These are phyloP conservation scores for Mystacides longicornis DNA, from an alignment of 2,888 invertebrate species.

Conservation along the genomic window DNA sequence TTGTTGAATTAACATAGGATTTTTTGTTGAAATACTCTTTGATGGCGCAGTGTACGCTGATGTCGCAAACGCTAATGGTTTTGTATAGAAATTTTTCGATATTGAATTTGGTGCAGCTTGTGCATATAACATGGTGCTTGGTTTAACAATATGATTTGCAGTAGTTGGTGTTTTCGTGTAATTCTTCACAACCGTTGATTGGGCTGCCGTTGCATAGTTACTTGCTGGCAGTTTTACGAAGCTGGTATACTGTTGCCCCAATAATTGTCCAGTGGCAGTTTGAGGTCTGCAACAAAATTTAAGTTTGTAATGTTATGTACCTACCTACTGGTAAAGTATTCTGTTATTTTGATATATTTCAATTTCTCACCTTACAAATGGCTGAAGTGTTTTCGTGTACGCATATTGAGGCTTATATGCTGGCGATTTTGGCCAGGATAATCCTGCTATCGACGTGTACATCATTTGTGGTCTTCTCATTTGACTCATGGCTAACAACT, in stretches of 20 bases:
- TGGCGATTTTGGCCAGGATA: not conserved
- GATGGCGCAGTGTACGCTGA: too few relatives aligned
- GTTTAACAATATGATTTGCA: not conserved
- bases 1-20: too few relatives aligned
- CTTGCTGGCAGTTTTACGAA: not conserved
- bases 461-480: not conserved
- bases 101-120: not conserved
- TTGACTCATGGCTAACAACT: not conserved
- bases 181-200: not conserved
- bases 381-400: not conserved
- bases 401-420: slow-evolving; percentile 1
- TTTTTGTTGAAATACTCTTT: too few relatives aligned
- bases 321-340: too few relatives aligned
- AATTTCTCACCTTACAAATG: not conserved
- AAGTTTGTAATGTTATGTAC: too few relatives aligned
- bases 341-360: not conserved
- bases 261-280: not conserved
- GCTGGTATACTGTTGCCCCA: not conserved
- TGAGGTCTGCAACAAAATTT: not conserved
- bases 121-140: not conserved
- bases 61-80: too few relatives aligned
- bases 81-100: too few relatives aligned
- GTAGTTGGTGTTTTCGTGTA: not conserved
- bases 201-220: not conserved
- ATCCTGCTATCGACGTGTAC: not conserved